Evolutionary conservation across 2,113 vertebrate genomes (phyloP), one percentile per base, ranked within the genome.

Genomic region (Cichladusa arquata): DNA sequence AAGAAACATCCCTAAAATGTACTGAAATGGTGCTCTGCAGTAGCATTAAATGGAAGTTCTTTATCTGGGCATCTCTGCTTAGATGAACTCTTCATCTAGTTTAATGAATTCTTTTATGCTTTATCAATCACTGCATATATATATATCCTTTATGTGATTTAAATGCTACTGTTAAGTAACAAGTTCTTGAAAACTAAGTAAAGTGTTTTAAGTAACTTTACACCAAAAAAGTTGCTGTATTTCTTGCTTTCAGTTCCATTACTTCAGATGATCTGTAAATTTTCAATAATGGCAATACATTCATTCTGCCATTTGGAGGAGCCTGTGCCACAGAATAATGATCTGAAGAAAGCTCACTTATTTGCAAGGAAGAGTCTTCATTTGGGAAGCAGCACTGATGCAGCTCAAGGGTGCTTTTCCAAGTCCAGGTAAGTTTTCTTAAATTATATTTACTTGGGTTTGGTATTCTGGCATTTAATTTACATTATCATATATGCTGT

Each of bases 231-330:
- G 14, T 19, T 1, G 1, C 67, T 36, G 5, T 79, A 29, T 88
- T 88, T 94, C 79, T 96, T 94, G 44, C 38, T 95, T 95, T 77
- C 81, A 62, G 54, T 90, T 88, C 36, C 33, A 8, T 83, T 80
- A 50, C 60, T 90, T 91, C 57, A 82, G 34, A 45, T 78, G 70
- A 77, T 67, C 51, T 90, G 62, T 91, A 77, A 57, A 86, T 81
- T 95, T 94, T 93, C 85, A 85, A 54, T 95, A 86, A 96, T 83
- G 97, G 96, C 90, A 97, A 83, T 97, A 92, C 90, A 74, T 97
- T 95, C 94, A 91, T 94, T 83, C 91, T 95, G 89, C 97, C 96
- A 88, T 98, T 97, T 97, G 97, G 97, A 98, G 97, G 96, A 97
- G 97, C 94, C 93, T 97, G 80, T 86, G 95, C 92, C 96, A 88